phyloP scores from a whole-genome alignment of 2,888 invertebrate species.

The Carterocephalus palaemon region DNA sequence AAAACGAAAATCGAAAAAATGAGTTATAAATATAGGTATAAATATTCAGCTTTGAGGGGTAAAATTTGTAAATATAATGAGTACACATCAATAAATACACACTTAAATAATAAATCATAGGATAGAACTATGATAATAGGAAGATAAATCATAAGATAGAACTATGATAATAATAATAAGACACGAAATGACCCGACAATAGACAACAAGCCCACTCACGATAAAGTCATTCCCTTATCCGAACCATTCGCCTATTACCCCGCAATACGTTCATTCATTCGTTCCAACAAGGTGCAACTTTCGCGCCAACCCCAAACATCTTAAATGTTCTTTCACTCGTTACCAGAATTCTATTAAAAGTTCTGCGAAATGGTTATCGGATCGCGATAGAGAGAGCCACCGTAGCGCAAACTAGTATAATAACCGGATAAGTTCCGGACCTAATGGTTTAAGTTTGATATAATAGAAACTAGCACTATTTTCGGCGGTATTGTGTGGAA shows the following conservation, averaged over 20 bases:
- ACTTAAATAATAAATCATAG: no score
- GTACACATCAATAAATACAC: no score
- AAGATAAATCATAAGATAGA: no score
- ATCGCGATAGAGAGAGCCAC: constrained; percentile 34
- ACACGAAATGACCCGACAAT: neutral
- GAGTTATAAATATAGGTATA: no score
- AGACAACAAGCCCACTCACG: neutral
- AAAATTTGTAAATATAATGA: no score
- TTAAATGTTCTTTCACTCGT: constrained; percentile 23
- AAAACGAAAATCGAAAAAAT: no score
- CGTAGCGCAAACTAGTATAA: constrained; percentile 34
- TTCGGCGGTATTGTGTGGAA: constrained; percentile 22
- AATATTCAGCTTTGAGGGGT: no score
- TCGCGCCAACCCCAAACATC: constrained; percentile 10
- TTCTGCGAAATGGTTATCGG: constrained; percentile 47
- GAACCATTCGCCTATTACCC: neutral
- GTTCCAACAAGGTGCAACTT: constrained; percentile 19
- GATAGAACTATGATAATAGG: no score
- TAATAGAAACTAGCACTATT: constrained; percentile 30
- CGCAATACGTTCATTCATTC: neutral
- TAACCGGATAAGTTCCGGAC: constrained; percentile 31
- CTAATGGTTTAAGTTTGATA: constrained; percentile 33
- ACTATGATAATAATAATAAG: no score
- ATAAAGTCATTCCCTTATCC: neutral
- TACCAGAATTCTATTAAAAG: constrained; percentile 45